phyloP scores from a whole-genome alignment of 2,888 invertebrate species.

The Apamea crenata region DNA sequence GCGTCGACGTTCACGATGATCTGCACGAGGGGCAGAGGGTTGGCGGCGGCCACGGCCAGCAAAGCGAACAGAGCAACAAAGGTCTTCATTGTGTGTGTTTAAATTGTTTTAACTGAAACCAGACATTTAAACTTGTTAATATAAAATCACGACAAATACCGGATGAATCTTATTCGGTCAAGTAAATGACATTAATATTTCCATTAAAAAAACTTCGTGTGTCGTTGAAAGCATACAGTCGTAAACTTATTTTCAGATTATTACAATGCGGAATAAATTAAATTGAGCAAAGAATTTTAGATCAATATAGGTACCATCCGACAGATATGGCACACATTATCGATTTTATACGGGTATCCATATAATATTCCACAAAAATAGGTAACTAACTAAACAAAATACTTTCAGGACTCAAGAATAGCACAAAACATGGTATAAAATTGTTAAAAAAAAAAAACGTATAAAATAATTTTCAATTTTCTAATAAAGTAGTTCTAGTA shows the following conservation, averaged over 20 bases:
- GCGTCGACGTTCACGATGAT: conserved; percentile 78
- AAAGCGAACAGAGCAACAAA: conserved; percentile 75
- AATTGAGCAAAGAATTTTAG: background rate
- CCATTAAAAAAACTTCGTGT: background rate
- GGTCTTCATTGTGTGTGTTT: conserved; percentile 72
- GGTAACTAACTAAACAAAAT: background rate
- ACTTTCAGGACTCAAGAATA: background rate
- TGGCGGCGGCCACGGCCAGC: conserved; percentile 75
- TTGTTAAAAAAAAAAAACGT: background rate
- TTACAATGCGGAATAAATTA: background rate
- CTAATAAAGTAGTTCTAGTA: too few species aligned
- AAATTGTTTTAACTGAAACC: conserved; percentile 52
- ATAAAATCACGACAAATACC: background rate
- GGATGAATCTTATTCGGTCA: background rate
- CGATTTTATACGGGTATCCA: background rate
- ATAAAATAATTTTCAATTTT: background rate
- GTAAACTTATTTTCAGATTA: background rate
- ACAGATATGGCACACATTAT: background rate
- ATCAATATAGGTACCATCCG: background rate
- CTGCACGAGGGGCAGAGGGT: conserved; percentile 78
- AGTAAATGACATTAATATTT: background rate
- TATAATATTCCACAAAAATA: background rate
- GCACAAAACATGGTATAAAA: background rate
- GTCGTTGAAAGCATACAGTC: background rate
- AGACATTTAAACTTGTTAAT: background rate